Evolutionary conservation across 2,113 vertebrate species (phyloP).

Genomic region (Gadus macrocephalus): DNA sequence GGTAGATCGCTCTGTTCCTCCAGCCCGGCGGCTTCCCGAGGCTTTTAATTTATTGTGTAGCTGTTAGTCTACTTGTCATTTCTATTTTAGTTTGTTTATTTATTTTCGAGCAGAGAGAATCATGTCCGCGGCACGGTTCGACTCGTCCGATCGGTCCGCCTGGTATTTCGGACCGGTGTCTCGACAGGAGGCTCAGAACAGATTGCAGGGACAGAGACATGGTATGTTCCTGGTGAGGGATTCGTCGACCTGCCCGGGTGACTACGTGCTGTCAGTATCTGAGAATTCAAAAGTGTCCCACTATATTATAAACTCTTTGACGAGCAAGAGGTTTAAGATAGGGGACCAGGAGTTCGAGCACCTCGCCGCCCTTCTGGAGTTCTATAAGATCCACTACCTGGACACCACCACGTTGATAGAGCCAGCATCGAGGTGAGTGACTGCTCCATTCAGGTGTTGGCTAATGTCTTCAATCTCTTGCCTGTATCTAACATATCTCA

Average conservation of each 20-base stretch:
- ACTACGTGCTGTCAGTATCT: constrained; percentile 96
- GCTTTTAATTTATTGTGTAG: no score
- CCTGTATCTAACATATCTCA: no score
- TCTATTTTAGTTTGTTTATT: constrained; percentile 41
- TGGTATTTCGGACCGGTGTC: constrained; percentile 96
- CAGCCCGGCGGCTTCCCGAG: no score
- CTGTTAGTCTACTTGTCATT: background rate
- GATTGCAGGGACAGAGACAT: constrained; percentile 92
- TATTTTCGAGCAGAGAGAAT: constrained; percentile 58
- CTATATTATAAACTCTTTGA: constrained; percentile 97
- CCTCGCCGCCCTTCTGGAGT: constrained; percentile 90
- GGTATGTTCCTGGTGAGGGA: constrained; percentile 95
- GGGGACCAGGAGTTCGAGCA: constrained; percentile 97
- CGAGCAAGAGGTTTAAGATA: constrained; percentile 94
- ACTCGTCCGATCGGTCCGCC: constrained; percentile 87
- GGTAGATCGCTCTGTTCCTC: no score
- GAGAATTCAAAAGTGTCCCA: constrained; percentile 98
- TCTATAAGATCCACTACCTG: constrained; percentile 99
- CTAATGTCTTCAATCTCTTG: no score
- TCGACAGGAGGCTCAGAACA: constrained; percentile 88
- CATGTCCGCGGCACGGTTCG: constrained; percentile 89
- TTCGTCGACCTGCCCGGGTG: constrained; percentile 95
- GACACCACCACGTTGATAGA: constrained; percentile 98
- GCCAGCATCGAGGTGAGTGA: constrained; percentile 85
- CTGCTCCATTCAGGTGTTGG: background rate